These are phyloP conservation scores for Lingula anatina DNA, from an alignment of 2,888 invertebrate species.

Conservation along the genomic window DNA sequence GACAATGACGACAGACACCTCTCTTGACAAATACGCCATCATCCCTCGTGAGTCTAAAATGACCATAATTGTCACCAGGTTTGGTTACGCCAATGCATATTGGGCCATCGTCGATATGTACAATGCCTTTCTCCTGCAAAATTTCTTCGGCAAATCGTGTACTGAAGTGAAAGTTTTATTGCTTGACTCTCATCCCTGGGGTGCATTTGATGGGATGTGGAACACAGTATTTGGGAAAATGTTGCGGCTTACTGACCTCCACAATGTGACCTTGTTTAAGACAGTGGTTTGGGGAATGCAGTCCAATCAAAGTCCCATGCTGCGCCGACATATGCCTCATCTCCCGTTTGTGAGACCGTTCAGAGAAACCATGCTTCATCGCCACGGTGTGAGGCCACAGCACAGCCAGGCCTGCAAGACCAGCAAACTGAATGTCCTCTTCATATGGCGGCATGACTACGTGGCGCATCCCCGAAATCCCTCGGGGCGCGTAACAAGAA, in stretches of 20 bases:
- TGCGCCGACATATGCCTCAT: too few species aligned
- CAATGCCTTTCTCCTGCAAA: conserved; percentile 31
- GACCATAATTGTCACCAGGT: conserved; percentile 31
- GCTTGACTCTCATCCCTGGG: conserved; percentile 44
- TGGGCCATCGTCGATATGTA: conserved; percentile 42
- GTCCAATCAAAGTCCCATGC: too few species aligned
- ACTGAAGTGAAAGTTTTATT: conserved; percentile 33
- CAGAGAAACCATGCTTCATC: conserved; percentile 32
- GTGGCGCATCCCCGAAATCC: conserved; percentile 49
- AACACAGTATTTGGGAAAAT: conserved; percentile 33
- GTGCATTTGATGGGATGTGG: conserved; percentile 42
- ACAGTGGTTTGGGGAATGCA: conserved; percentile 41
- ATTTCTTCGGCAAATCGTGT: conserved; percentile 20
- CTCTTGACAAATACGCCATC: too few species aligned
- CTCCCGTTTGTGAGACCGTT: conserved; percentile 41
- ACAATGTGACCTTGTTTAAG: conserved; percentile 16
- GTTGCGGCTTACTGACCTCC: conserved; percentile 22
- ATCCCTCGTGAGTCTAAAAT: too few species aligned
- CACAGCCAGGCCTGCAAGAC: conserved; percentile 26
- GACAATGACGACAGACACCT: too few species aligned
- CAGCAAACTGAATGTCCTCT: conserved; percentile 28
- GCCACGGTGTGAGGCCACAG: conserved; percentile 14
- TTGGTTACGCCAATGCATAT: conserved; percentile 42
- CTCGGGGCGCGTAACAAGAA: conserved; percentile 34
- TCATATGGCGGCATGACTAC: conserved; percentile 48